Percentiles rank a stretch among this genome's conserved stretches.
phyloP scores from a whole-genome alignment of 1,140 invertebrate species.

The Ostrea edulis region DNA sequence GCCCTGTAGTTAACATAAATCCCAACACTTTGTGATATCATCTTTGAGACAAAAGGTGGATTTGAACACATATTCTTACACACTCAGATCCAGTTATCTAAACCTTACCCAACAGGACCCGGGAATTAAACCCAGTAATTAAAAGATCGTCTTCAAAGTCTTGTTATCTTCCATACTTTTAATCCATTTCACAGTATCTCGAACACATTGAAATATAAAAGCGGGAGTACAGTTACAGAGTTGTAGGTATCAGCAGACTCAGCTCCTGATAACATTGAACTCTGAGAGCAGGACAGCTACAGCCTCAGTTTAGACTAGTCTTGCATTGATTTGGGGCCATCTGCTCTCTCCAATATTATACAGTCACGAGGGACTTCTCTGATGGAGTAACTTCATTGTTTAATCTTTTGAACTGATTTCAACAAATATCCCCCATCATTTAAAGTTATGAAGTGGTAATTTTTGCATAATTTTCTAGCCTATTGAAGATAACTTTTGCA shows the following conservation, averaged over 20 bases:
- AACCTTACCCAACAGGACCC: slow-evolving; percentile 10
- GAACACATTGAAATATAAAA: neutral
- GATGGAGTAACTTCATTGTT: slow-evolving; percentile 35
- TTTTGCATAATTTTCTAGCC: slow-evolving; percentile 1
- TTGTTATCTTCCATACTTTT: slow-evolving; percentile 21
- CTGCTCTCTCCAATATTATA: slow-evolving; percentile 11
- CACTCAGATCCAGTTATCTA: slow-evolving; percentile 32
- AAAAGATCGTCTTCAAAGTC: slow-evolving; percentile 21
- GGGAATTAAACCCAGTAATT: neutral
- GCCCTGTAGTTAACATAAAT: slow-evolving; percentile 41
- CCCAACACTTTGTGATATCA: slow-evolving; percentile 42
- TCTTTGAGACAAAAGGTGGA: slow-evolving; percentile 42
- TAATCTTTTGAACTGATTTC: neutral
- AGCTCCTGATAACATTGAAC: slow-evolving; percentile 4
- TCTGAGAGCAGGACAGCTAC: neutral
- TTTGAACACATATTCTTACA: slow-evolving; percentile 33
- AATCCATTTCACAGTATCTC: slow-evolving; percentile 18
- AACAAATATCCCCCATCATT: neutral
- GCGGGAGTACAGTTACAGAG: neutral
- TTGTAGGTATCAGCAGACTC: neutral
- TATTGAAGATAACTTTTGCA: neutral
- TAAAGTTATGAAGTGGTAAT: slow-evolving; percentile 14
- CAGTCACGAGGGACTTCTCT: neutral
- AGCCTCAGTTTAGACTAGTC: neutral
- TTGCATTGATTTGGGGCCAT: neutral